These are phyloP conservation scores for Acrossocheilus fasciatus DNA, from an alignment of 2,797 vertebrate genomes.

Conservation along the genomic window DNA sequence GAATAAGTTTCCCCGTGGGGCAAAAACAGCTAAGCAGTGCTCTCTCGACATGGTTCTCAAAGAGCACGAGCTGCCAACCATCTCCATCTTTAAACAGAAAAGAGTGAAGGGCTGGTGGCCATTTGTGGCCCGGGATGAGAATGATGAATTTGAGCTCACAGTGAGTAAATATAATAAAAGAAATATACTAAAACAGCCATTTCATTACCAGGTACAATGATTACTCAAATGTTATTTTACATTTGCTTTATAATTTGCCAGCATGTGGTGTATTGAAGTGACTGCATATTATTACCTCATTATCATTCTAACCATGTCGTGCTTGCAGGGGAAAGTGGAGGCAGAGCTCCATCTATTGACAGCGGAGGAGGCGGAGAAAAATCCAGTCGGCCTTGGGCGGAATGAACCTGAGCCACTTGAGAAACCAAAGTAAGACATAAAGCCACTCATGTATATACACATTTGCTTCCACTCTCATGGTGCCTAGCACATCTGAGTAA, in stretches of 20 bases:
- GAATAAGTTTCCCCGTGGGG: conserved; percentile 92
- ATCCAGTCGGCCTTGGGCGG: conserved; percentile 91
- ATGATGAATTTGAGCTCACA: conserved; percentile 94
- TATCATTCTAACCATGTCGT: conserved; percentile 10
- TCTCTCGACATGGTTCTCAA: conserved; percentile 90
- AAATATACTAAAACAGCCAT: background rate
- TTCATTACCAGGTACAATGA: background rate
- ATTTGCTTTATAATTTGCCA: background rate
- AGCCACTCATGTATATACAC: background rate
- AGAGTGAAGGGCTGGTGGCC: conserved; percentile 99
- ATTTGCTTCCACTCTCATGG: background rate
- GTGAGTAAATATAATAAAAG: conserved; percentile 71
- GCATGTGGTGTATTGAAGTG: background rate
- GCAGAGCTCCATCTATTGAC: conserved; percentile 95
- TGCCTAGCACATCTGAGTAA: conserved; percentile 9
- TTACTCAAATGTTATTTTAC: background rate
- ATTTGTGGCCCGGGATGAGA: conserved; percentile 92
- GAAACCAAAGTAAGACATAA: conserved; percentile 93
- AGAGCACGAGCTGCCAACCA: conserved; percentile 89
- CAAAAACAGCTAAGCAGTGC: conserved; percentile 96
- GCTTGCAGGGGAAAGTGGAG: conserved; percentile 92
- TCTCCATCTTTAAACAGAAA: conserved; percentile 99
- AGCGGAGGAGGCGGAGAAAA: conserved; percentile 94
- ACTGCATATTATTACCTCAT: background rate
- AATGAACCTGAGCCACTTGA: conserved; percentile 96